A percentile compares a stretch with the other conserved stretches of the same genome.
Evolutionary conservation across 2,888 invertebrate species (phyloP).

Genomic region (Xestobium rufovillosum): DNA sequence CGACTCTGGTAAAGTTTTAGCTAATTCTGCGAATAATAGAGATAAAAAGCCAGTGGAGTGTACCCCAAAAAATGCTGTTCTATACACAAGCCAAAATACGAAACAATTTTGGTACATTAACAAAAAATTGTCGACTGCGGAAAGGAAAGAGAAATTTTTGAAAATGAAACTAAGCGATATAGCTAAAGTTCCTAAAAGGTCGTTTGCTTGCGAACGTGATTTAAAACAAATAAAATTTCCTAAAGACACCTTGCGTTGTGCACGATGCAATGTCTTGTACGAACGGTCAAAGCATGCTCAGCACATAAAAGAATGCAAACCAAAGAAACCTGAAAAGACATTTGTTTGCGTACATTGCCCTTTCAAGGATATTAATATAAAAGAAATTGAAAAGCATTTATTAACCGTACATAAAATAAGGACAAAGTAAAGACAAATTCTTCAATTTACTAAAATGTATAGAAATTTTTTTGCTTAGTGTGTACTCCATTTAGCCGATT

Average conservation of each 20-base stretch:
- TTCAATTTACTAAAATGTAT: too few relatives aligned
- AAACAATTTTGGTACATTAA: too few relatives aligned
- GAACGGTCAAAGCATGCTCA: slow-evolving; percentile 28
- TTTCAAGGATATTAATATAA: slow-evolving; percentile 31
- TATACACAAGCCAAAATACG: too few relatives aligned
- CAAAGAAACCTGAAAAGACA: slow-evolving; percentile 24
- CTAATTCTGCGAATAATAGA: too few relatives aligned
- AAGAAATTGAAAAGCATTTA: slow-evolving; percentile 33
- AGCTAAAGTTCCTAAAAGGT: slow-evolving; percentile 22
- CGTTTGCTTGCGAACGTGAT: slow-evolving; percentile 28
- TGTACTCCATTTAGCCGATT: too few relatives aligned
- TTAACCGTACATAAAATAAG: slow-evolving; percentile 22
- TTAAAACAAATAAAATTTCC: slow-evolving; percentile 29
- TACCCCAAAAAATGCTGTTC: too few relatives aligned
- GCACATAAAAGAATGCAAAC: slow-evolving; percentile 31
- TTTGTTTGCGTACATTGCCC: slow-evolving; percentile 36
- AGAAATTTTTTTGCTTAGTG: too few relatives aligned
- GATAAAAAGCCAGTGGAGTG: too few relatives aligned
- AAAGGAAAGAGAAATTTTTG: slow-evolving; percentile 33
- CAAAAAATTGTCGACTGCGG: too few relatives aligned
- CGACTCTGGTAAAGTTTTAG: too few relatives aligned
- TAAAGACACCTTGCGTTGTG: slow-evolving; percentile 35
- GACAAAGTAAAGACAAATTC: too few relatives aligned
- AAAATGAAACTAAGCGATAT: slow-evolving; percentile 32
- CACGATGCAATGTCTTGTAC: slow-evolving; percentile 32